Evolutionary conservation across 2,888 invertebrate genomes (phyloP).

Genomic region (Standfussiana lucernea): DNA sequence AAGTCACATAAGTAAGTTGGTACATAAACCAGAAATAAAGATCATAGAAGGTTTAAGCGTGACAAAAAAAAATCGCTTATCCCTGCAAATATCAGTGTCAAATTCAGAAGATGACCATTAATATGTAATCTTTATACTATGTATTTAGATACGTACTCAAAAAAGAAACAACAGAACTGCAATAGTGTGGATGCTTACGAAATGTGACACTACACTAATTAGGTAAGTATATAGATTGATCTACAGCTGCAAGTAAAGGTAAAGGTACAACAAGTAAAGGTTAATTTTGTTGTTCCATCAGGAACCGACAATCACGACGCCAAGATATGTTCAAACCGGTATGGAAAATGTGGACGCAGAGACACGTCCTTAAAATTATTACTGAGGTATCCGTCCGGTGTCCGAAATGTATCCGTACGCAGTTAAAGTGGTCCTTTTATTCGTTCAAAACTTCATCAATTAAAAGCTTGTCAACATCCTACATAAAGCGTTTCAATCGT

Average conservation of each 20-base stretch:
- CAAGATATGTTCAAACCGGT: not conserved
- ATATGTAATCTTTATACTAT: not conserved
- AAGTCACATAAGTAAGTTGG: not conserved
- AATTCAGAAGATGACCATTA: not conserved
- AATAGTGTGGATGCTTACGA: not conserved
- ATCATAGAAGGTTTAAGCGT: not conserved
- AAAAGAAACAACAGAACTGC: not conserved
- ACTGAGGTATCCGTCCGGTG: not conserved
- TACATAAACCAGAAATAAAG: not conserved
- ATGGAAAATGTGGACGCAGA: not conserved
- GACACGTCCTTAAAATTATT: not conserved
- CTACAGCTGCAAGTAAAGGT: not conserved
- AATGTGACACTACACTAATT: not conserved
- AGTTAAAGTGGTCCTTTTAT: not conserved
- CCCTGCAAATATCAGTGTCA: not conserved
- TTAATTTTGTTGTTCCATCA: not conserved
- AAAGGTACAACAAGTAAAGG: not conserved
- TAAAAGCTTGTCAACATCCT: constrained; percentile 52
- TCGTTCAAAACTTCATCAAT: not conserved
- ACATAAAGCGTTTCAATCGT: constrained; percentile 81
- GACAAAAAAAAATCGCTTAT: not conserved
- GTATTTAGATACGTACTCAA: not conserved
- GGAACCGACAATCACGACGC: not conserved
- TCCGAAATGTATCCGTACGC: not conserved
- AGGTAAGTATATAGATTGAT: not conserved